A percentile compares a stretch with the other conserved stretches of the same genome.
phyloP scores from a whole-genome alignment of 2,797 vertebrate species.

The Tapera naevia region DNA sequence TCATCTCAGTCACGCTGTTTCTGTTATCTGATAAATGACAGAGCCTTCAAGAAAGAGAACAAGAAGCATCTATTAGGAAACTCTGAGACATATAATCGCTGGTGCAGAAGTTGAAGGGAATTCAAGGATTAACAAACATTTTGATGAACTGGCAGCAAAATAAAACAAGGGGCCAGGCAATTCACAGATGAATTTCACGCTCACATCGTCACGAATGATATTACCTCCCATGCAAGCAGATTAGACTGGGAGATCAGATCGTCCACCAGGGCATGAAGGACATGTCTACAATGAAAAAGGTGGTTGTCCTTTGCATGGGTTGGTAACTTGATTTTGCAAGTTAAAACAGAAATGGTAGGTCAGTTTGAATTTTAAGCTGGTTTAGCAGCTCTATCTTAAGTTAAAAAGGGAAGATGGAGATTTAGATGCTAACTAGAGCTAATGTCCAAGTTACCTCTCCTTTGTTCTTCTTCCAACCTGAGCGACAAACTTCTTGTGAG shows the following conservation, averaged over 20 bases:
- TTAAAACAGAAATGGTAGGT: not conserved
- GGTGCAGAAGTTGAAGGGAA: constrained; percentile 22
- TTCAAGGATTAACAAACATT: constrained; percentile 30
- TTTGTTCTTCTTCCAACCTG: not conserved
- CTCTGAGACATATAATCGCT: not conserved
- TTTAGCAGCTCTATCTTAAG: not conserved
- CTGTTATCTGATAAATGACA: constrained; percentile 30
- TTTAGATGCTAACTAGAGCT: not conserved
- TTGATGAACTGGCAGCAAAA: not conserved
- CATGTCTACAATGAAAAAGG: not conserved
- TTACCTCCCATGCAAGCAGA: not conserved
- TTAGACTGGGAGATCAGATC: not conserved
- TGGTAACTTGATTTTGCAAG: fast-evolving
- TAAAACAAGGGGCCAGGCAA: not conserved
- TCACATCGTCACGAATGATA: not conserved
- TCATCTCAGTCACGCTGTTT: constrained; percentile 24
- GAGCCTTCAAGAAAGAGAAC: constrained; percentile 9
- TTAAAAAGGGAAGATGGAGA: not conserved
- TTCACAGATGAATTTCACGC: constrained; percentile 5
- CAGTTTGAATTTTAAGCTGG: not conserved
- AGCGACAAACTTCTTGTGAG: not conserved
- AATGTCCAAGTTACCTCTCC: not conserved
- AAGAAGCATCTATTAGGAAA: constrained; percentile 16
- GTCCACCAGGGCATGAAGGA: not conserved
- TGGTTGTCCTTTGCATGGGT: not conserved